A percentile compares a stretch with the other conserved stretches of the same genome.
phyloP scores from a whole-genome alignment of 1,140 invertebrate genomes.

The Drosophila novamexicana region DNA sequence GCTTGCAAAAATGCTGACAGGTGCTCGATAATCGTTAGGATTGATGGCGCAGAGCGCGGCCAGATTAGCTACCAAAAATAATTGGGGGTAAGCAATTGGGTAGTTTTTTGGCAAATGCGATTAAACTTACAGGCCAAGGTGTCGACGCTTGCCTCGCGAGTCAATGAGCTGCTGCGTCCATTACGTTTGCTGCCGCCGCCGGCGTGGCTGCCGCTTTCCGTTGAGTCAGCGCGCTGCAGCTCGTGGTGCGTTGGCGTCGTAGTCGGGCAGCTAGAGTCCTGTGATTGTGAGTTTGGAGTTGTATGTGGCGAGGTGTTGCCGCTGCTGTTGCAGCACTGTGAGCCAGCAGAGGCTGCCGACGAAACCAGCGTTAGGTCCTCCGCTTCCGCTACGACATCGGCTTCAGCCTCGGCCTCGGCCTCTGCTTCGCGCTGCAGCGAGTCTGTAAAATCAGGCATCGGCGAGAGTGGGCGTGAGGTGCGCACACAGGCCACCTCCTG shows the following conservation, averaged over 20 bases:
- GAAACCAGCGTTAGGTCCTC: conserved; percentile 68
- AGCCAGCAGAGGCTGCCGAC: conserved; percentile 70
- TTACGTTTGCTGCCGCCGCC: conserved; percentile 67
- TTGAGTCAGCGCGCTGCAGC: conserved; percentile 44
- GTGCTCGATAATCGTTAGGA: conserved; percentile 93
- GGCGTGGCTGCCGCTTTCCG: conserved; percentile 31
- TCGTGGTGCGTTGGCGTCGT: conserved; percentile 35
- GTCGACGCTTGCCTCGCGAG: conserved; percentile 87
- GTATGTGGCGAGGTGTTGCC: conserved; percentile 67
- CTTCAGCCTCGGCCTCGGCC: conserved; percentile 43
- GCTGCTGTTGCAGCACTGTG: conserved; percentile 58
- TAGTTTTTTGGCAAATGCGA: background rate
- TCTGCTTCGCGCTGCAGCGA: conserved; percentile 66
- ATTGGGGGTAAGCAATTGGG: background rate
- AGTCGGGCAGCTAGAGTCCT: conserved; percentile 52
- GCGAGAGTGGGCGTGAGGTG: conserved; percentile 91
- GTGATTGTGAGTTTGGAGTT: conserved; percentile 72
- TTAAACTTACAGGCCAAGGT: conserved; percentile 86
- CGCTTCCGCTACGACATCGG: conserved; percentile 56
- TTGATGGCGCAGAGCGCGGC: conserved; percentile 85
- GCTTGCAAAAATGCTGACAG: conserved; percentile 94
- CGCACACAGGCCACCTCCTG: conserved; percentile 91
- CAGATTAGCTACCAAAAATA: conserved; percentile 57
- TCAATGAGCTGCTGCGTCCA: conserved; percentile 85
- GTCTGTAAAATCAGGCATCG: conserved; percentile 88